phyloP scores from a whole-genome alignment of 2,888 invertebrate species.

The Aleiodes leptofemur region DNA sequence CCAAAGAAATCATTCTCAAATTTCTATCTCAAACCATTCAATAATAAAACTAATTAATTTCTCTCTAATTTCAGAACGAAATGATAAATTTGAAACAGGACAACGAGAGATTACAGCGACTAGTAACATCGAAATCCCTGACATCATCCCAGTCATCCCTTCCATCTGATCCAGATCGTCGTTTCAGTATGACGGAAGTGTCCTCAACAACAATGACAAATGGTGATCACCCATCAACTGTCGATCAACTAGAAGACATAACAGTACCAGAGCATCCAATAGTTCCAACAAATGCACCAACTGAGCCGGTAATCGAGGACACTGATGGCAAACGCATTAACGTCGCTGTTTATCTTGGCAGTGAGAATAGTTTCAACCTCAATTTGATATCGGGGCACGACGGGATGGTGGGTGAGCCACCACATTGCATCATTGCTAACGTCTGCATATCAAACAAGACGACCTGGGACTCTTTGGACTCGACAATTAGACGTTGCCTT shows the following conservation, averaged over 20 bases:
- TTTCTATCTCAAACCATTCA: too few species aligned
- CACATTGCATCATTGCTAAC: constrained; percentile 85
- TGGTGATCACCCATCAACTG: constrained; percentile 62
- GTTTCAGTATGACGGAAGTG: constrained; percentile 75
- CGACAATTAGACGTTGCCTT: constrained; percentile 92
- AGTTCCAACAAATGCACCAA: constrained; percentile 60
- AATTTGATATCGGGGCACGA: constrained; percentile 75
- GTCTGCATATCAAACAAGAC: constrained; percentile 95
- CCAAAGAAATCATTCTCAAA: too few species aligned
- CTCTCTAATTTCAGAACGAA: constrained; percentile 82
- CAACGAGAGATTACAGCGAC: constrained; percentile 93
- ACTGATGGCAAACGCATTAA: constrained; percentile 92
- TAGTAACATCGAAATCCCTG: constrained; percentile 81
- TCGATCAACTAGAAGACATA: constrained; percentile 69
- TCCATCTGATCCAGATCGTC: constrained; percentile 73
- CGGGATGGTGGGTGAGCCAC: constrained; percentile 73
- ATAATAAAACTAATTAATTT: constrained; percentile 10
- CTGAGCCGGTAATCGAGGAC: constrained; percentile 73
- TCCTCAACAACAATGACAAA: constrained; percentile 70
- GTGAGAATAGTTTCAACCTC: constrained; percentile 79
- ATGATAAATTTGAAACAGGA: constrained; percentile 98
- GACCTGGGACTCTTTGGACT: constrained; percentile 96
- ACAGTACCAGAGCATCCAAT: constrained; percentile 65
- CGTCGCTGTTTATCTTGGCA: constrained; percentile 90
- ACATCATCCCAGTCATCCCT: constrained; percentile 78